Evolutionary conservation across 1,140 invertebrate species (phyloP).

Genomic region (Drosophila eugracilis): DNA sequence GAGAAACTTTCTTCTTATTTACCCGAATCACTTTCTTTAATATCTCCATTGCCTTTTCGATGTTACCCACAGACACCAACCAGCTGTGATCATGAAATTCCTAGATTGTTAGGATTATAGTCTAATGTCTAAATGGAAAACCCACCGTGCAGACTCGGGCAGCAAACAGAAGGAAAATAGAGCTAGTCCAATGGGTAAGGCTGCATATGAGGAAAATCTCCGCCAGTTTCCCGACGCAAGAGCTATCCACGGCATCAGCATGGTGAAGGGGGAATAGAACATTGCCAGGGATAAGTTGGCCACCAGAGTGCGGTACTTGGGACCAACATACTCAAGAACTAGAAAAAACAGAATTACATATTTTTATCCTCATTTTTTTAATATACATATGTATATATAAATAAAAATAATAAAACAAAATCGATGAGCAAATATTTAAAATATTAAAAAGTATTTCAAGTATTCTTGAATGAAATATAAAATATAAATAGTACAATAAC

Average conservation of each 20-base stretch:
- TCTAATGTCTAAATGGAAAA: neutral
- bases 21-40: slow-evolving; percentile 91
- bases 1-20: slow-evolving; percentile 90
- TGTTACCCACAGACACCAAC: slow-evolving; percentile 92
- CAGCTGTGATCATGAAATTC: slow-evolving; percentile 86
- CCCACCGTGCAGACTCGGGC: slow-evolving; percentile 90
- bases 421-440: too few species aligned
- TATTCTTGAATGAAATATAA: too few species aligned
- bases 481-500: too few species aligned
- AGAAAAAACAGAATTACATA: slow-evolving; percentile 64
- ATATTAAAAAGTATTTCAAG: too few species aligned
- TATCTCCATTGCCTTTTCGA: slow-evolving; percentile 91
- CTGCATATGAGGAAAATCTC: slow-evolving; percentile 88
- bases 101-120: neutral
- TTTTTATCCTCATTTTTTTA: too few species aligned
- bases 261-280: slow-evolving; percentile 92
- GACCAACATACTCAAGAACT: slow-evolving; percentile 94
- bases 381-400: too few species aligned
- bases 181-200: slow-evolving; percentile 88
- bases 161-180: slow-evolving; percentile 89
- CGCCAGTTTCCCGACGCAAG: slow-evolving; percentile 90
- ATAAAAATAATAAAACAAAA: neutral
- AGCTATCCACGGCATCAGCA: slow-evolving; percentile 92
- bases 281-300: slow-evolving; percentile 94
- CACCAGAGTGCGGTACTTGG: slow-evolving; percentile 93